Evolutionary conservation across 1,140 invertebrate genomes (phyloP).

Genomic region (Euura saliciscinereae): DNA sequence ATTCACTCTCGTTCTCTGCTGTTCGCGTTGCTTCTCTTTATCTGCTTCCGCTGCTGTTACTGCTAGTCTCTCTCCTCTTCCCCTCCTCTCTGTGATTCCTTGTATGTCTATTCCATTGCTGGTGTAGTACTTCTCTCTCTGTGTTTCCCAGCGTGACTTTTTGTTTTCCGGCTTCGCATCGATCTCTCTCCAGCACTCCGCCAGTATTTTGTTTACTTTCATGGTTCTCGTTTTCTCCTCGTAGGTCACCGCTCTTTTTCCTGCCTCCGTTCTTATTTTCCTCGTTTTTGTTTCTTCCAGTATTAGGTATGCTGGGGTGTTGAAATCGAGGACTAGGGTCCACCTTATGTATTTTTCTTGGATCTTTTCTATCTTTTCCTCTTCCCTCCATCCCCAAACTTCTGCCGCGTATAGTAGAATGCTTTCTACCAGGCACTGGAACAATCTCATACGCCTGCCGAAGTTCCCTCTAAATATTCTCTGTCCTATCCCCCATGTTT

Average conservation of each 20-base stretch:
- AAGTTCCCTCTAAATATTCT: no score
- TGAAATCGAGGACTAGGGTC: no score
- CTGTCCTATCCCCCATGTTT: no score
- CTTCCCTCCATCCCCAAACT: no score
- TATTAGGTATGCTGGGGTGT: no score
- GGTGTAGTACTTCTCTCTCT: no score
- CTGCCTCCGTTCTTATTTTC: not conserved
- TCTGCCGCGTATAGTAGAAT: no score
- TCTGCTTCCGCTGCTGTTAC: not conserved
- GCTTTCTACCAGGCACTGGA: no score
- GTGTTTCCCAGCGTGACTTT: not conserved
- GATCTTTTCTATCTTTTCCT: not conserved
- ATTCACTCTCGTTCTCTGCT: not conserved
- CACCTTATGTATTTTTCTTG: no score
- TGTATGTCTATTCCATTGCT: no score
- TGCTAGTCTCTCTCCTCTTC: constrained; percentile 1
- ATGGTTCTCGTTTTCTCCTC: not conserved
- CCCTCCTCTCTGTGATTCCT: no score
- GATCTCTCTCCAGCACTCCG: not conserved
- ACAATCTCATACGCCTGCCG: not conserved
- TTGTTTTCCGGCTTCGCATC: not conserved
- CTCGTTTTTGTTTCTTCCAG: no score
- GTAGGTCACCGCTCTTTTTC: not conserved
- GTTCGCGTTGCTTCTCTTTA: not conserved
- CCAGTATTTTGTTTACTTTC: constrained; percentile 2